phyloP scores from a whole-genome alignment of 2,888 invertebrate genomes.

The Amiota mariae region DNA sequence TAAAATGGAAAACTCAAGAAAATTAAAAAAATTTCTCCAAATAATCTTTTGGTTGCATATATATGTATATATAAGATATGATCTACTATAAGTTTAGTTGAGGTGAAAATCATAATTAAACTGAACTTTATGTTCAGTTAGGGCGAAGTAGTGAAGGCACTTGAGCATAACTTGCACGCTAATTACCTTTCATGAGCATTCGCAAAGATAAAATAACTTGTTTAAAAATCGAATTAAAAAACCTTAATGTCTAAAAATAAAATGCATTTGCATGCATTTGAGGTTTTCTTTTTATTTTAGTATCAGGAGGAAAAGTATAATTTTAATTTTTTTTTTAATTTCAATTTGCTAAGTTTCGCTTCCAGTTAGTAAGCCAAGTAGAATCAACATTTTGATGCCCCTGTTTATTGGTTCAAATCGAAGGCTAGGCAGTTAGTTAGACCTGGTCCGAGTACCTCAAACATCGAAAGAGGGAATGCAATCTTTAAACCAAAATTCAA shows the following conservation, averaged over 20 bases:
- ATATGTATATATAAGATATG: too few relatives aligned
- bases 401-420: not conserved
- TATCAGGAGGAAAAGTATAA: not conserved
- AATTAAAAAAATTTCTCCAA: too few relatives aligned
- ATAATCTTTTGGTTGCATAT: too few relatives aligned
- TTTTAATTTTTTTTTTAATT: not conserved
- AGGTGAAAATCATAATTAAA: slow-evolving; percentile 11
- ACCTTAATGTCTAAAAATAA: too few relatives aligned
- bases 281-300: too few relatives aligned
- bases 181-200: slow-evolving; percentile 15
- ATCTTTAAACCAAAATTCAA: not conserved
- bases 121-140: slow-evolving; percentile 10
- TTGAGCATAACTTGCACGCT: slow-evolving; percentile 7
- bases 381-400: not conserved
- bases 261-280: too few relatives aligned
- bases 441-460: too few relatives aligned
- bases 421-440: not conserved
- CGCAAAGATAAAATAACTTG: not conserved
- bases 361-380: not conserved
- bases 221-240: not conserved
- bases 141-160: not conserved
- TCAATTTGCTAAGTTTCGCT: not conserved
- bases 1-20: too few relatives aligned
- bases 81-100: not conserved
- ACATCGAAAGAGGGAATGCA: not conserved